These are phyloP conservation scores for Pocillopora damicornis DNA, from an alignment of 64 coral and sea anemone genomes.

Conservation along the genomic window DNA sequence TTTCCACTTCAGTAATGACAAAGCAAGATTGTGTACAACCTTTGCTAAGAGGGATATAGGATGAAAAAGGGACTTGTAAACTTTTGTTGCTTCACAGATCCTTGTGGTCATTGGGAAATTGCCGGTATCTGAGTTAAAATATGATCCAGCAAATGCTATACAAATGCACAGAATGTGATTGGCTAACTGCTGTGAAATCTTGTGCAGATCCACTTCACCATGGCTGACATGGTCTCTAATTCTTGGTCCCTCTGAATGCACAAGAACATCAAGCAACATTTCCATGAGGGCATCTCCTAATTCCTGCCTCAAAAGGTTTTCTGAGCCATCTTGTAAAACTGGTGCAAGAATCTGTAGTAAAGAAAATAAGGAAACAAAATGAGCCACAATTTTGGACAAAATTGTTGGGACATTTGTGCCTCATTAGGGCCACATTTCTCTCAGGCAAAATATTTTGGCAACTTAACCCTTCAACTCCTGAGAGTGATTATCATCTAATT, in stretches of 20 bases:
- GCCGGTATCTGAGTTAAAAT: not conserved
- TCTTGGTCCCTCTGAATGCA: constrained; percentile 82
- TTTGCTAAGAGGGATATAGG: constrained; percentile 54
- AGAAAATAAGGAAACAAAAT: not conserved
- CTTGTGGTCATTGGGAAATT: not conserved
- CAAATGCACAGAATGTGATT: constrained; percentile 78
- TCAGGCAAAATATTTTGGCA: too few species aligned
- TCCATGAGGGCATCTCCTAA: constrained; percentile 61
- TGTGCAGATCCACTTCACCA: constrained; percentile 70
- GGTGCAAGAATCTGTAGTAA: constrained; percentile 74
- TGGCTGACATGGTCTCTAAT: constrained; percentile 81
- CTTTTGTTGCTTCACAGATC: constrained; percentile 16
- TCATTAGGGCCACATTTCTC: too few species aligned
- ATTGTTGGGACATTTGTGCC: too few species aligned
- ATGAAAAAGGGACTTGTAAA: constrained; percentile 70
- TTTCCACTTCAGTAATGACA: constrained; percentile 43
- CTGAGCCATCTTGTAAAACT: constrained; percentile 48
- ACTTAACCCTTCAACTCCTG: too few species aligned
- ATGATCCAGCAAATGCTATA: constrained; percentile 55
- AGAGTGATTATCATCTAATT: too few species aligned
- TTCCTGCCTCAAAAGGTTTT: constrained; percentile 61
- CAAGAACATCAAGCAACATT: constrained; percentile 81
- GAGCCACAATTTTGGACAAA: not conserved
- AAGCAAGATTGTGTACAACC: constrained; percentile 14
- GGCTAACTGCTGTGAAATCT: constrained; percentile 56